Conservation (phyloP, 1,140 invertebrate genomes). For the Hylaeus anthracinus region DNA sequence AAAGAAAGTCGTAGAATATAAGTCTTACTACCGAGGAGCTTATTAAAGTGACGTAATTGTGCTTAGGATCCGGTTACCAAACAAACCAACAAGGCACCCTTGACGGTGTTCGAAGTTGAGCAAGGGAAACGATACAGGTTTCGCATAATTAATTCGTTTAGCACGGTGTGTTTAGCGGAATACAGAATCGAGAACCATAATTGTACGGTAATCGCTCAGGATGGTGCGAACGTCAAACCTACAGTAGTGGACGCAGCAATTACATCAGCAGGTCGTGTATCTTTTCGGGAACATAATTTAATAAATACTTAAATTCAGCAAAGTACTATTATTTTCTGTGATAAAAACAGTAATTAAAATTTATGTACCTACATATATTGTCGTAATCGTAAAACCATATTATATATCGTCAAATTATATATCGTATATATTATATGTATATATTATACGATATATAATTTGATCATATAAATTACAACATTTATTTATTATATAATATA, state of each 20-base stretch:
- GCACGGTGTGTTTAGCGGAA: conserved; percentile 90
- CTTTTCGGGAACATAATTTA: neutral
- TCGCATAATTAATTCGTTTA: conserved; percentile 90
- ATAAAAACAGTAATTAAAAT: neutral
- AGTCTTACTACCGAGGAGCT: neutral
- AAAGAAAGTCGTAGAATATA: neutral
- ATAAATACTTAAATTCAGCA: neutral
- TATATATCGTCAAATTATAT: no score
- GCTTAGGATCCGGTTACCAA: conserved; percentile 44
- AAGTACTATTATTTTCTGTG: neutral
- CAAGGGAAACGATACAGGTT: conserved; percentile 89
- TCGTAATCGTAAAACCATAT: no score
- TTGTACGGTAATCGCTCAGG: conserved; percentile 87
- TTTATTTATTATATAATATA: no score
- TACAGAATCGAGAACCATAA: conserved; percentile 90
- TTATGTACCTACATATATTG: no score
- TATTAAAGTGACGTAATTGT: neutral
- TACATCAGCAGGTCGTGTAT: conserved; percentile 29
- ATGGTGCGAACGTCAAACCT: conserved; percentile 87
- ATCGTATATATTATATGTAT: no score
- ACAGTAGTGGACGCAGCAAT: conserved; percentile 36
- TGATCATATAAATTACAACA: no score
- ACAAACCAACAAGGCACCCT: conserved; percentile 25
- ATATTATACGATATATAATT: no score
- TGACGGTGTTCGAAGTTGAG: conserved; percentile 65